Percentiles rank a stretch among this genome's conserved stretches.
Evolutionary conservation across 2,113 vertebrate genomes (phyloP).

Genomic region (Pollachius pollachius): DNA sequence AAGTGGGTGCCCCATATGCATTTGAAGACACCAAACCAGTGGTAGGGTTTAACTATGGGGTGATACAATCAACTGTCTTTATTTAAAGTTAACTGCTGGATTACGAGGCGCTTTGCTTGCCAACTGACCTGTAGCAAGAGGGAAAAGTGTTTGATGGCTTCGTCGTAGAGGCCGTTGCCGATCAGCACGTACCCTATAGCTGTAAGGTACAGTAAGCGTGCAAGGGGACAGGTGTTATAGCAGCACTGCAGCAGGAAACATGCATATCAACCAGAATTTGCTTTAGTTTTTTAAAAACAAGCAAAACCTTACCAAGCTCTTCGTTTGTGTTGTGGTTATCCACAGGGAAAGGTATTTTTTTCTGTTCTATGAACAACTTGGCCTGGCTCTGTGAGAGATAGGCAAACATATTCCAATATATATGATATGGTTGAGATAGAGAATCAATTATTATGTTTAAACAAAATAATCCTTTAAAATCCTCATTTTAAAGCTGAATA

Average conservation of each 20-base stretch:
- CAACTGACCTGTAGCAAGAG: conserved; percentile 87
- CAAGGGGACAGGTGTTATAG: not conserved
- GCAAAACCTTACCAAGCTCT: conserved; percentile 83
- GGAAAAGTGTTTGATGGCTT: conserved; percentile 95
- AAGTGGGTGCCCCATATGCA: too few species aligned
- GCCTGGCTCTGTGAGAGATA: conserved; percentile 84
- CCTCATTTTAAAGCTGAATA: too few species aligned
- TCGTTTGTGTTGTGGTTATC: conserved; percentile 89
- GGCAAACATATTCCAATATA: not conserved
- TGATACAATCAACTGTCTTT: too few species aligned
- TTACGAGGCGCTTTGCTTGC: too few species aligned
- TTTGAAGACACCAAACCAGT: too few species aligned
- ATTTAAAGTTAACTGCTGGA: too few species aligned
- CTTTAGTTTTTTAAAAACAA: not conserved
- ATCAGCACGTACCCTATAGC: conserved; percentile 95
- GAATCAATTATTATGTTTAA: too few species aligned
- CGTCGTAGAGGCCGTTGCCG: conserved; percentile 90
- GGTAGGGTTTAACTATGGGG: too few species aligned
- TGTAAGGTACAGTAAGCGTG: conserved; percentile 57
- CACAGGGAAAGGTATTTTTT: conserved; percentile 91
- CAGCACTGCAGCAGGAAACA: not conserved
- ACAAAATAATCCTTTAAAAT: too few species aligned
- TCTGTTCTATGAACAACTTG: conserved; percentile 89
- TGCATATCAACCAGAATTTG: not conserved
- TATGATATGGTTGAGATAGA: not conserved